Conservation (phyloP, 1,140 invertebrate species). For the Drosophila virilis region DNA sequence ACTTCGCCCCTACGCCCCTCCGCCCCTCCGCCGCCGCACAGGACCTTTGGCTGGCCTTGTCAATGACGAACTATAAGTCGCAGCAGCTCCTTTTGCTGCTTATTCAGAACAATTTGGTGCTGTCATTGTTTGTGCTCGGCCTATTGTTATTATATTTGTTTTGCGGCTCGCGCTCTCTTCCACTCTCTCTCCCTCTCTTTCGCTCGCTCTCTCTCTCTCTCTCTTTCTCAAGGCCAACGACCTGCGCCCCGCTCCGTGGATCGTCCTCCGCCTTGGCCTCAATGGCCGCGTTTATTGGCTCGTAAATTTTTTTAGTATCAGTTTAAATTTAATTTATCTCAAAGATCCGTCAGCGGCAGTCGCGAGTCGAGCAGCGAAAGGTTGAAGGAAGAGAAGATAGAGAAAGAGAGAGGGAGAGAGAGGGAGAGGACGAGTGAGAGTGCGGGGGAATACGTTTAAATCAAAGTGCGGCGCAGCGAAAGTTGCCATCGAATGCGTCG, state of each 20-base stretch:
- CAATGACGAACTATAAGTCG: constrained; percentile 28
- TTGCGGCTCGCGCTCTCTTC: neutral
- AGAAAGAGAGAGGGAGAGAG: too few relatives aligned
- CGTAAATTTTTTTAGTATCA: constrained; percentile 81
- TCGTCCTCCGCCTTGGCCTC: constrained; percentile 11
- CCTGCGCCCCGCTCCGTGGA: neutral
- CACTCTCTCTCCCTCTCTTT: too few relatives aligned
- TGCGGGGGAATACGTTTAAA: constrained; percentile 61
- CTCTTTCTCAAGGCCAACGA: constrained; percentile 42
- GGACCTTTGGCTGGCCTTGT: constrained; percentile 50
- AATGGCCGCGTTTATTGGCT: constrained; percentile 70
- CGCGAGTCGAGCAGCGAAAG: neutral
- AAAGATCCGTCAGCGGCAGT: constrained; percentile 26
- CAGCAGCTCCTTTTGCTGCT: constrained; percentile 27
- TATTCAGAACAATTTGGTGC: constrained; percentile 25
- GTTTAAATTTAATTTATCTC: constrained; percentile 80
- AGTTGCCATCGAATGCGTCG: constrained; percentile 6
- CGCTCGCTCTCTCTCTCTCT: too few relatives aligned
- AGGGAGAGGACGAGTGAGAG: neutral
- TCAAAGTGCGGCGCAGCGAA: constrained; percentile 53
- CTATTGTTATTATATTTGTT: constrained; percentile 77
- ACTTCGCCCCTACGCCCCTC: neutral
- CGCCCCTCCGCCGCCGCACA: neutral
- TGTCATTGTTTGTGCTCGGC: constrained; percentile 37
- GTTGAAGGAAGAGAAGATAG: neutral